Conservation (phyloP, 2,113 vertebrate species). For the Trogon surrucura region DNA sequence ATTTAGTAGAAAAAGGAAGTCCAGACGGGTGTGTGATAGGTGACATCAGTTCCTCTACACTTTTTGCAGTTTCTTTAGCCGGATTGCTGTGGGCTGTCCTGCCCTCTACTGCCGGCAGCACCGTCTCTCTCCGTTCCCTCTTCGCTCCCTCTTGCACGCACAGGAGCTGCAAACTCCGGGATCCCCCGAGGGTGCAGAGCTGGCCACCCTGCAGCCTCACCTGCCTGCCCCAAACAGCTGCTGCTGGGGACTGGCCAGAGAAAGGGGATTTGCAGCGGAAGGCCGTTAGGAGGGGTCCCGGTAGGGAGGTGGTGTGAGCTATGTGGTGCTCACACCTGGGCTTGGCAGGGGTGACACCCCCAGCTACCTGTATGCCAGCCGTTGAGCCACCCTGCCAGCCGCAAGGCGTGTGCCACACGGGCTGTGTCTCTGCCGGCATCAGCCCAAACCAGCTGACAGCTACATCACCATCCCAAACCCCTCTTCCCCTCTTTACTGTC, state of each 20-base stretch:
- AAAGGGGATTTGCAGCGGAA: background rate
- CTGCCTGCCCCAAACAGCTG: background rate
- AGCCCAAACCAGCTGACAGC: background rate
- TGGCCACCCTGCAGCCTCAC: background rate
- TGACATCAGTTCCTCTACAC: background rate
- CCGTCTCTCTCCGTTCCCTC: background rate
- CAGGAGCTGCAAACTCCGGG: background rate
- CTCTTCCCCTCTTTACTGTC: background rate
- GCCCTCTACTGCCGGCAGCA: background rate
- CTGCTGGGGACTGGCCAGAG: background rate
- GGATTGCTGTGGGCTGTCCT: background rate
- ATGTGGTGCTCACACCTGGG: accelerated
- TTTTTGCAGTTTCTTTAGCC: accelerated
- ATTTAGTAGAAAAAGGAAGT: background rate
- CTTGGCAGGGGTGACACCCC: background rate
- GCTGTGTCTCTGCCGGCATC: background rate
- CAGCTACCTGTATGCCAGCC: background rate
- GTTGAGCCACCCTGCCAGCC: accelerated
- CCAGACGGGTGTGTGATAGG: accelerated
- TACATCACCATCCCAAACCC: background rate
- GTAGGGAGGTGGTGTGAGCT: background rate
- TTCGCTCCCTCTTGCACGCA: accelerated
- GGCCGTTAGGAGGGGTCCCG: background rate
- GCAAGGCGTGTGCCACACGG: background rate
- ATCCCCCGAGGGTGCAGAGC: background rate